Evolutionary conservation across 1,140 invertebrate species (phyloP).

Genomic region (Anastatus disparis): DNA sequence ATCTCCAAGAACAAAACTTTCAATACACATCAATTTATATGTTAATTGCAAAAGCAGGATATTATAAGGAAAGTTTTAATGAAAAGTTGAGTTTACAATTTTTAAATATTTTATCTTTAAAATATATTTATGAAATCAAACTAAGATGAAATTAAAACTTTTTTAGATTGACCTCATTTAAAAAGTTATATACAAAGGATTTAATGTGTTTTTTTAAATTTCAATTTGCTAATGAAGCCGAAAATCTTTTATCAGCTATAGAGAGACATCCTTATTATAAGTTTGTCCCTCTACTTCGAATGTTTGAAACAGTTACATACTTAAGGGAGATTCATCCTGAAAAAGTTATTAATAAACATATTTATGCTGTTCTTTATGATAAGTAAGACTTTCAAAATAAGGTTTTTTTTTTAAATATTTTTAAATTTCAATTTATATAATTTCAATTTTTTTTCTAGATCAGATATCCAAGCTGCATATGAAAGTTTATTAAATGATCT

Average conservation of each 20-base stretch:
- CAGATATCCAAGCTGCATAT: conserved; percentile 43
- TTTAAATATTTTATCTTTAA: conserved; percentile 1
- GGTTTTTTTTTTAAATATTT: conserved; percentile 48
- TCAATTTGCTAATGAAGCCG: conserved; percentile 49
- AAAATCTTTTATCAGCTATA: conserved; percentile 58
- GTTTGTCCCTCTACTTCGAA: conserved; percentile 64
- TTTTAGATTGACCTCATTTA: conserved; percentile 43
- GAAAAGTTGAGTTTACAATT: no score
- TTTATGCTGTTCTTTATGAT: conserved; percentile 69
- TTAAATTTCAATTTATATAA: not conserved
- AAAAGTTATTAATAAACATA: conserved; percentile 67
- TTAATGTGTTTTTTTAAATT: conserved; percentile 54
- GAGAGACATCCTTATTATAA: conserved; percentile 68
- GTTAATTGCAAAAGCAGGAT: no score
- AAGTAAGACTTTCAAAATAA: conserved; percentile 58
- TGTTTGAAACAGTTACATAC: conserved; percentile 64
- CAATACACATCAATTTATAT: no score
- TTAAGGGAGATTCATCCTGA: conserved; percentile 62
- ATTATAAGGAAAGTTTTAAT: no score
- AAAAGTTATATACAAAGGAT: conserved; percentile 54
- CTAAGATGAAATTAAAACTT: no score
- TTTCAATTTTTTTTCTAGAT: conserved; percentile 29
- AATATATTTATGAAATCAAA: conserved; percentile 11
- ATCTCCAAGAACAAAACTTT: conserved; percentile 61
- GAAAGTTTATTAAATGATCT: conserved; percentile 47